phyloP scores from a whole-genome alignment of 2,113 vertebrate genomes.

The Gasterosteus aculeatus region DNA sequence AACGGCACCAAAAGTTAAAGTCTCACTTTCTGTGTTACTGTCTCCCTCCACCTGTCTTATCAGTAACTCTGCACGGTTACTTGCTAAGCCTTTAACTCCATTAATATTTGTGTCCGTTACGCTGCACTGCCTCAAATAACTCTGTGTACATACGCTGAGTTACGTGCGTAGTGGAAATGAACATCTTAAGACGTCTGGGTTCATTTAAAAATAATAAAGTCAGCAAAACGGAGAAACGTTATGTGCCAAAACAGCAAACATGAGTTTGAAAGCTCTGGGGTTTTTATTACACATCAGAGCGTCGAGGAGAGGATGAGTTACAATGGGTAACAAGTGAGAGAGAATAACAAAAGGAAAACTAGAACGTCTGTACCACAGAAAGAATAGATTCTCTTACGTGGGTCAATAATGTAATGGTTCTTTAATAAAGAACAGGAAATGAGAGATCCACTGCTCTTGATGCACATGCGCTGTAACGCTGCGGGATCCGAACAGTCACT shows the following conservation, averaged over 20 bases:
- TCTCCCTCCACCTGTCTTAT: slow-evolving; percentile 45
- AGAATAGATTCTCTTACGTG: slow-evolving; percentile 31
- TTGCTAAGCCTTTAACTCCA: slow-evolving; percentile 67
- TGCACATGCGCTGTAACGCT: background rate
- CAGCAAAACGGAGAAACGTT: background rate
- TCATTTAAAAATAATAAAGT: slow-evolving; percentile 6
- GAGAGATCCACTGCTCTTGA: background rate
- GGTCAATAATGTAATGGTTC: slow-evolving; percentile 28
- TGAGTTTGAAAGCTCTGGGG: background rate
- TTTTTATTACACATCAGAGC: background rate
- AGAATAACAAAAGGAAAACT: background rate
- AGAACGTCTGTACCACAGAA: background rate
- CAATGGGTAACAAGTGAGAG: background rate
- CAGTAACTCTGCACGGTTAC: slow-evolving; percentile 60
- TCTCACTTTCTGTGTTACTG: slow-evolving; percentile 30
- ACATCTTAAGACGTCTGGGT: background rate
- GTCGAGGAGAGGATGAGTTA: background rate
- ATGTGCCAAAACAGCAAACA: background rate
- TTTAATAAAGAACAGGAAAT: slow-evolving; percentile 32
- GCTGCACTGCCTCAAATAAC: slow-evolving; percentile 16
- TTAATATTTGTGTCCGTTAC: slow-evolving; percentile 48
- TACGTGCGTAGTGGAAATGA: slow-evolving; percentile 26
- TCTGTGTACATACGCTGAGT: slow-evolving; percentile 21
- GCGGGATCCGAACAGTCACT: background rate
- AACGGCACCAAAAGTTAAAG: slow-evolving; percentile 48